Evolutionary conservation across 1,140 invertebrate species (phyloP).

Genomic region (Caenorhabditis brenneri): DNA sequence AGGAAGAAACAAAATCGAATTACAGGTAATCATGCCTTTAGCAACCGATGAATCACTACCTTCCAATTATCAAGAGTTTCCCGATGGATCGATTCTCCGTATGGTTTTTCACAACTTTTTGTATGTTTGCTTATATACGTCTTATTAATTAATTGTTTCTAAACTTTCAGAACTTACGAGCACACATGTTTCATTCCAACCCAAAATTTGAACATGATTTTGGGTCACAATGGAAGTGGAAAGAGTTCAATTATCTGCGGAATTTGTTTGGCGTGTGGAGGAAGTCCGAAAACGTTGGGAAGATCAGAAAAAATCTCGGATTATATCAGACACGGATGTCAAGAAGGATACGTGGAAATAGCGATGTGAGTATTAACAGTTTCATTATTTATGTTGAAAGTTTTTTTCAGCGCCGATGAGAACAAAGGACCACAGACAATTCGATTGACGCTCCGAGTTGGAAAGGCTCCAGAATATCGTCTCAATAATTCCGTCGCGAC

Average conservation of each 20-base stretch:
- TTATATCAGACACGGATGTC: slow-evolving; percentile 78
- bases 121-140: not conserved
- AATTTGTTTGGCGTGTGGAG: slow-evolving; percentile 85
- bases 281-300: slow-evolving; percentile 72
- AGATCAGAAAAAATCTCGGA: slow-evolving; percentile 69
- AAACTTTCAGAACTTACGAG: slow-evolving; percentile 75
- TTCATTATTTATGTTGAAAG: not conserved
- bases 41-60: not conserved
- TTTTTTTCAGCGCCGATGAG: slow-evolving; percentile 33
- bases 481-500: slow-evolving; percentile 76
- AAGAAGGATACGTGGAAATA: slow-evolving; percentile 80
- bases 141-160: too few relatives aligned
- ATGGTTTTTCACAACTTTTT: slow-evolving; percentile 26
- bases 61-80: slow-evolving; percentile 24
- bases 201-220: slow-evolving; percentile 85
- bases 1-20: too few relatives aligned
- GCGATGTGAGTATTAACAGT: slow-evolving; percentile 75
- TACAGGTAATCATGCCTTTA: not conserved
- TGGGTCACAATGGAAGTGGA: slow-evolving; percentile 93
- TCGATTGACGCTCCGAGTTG: slow-evolving; percentile 74
- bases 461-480: slow-evolving; percentile 75
- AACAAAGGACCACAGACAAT: slow-evolving; percentile 41
- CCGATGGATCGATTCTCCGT: slow-evolving; percentile 59
- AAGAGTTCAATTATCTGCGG: slow-evolving; percentile 93
- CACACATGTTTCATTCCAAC: slow-evolving; percentile 76